Evolutionary conservation across 2,797 vertebrate genomes (phyloP).

Genomic region (Zalophus californianus): DNA sequence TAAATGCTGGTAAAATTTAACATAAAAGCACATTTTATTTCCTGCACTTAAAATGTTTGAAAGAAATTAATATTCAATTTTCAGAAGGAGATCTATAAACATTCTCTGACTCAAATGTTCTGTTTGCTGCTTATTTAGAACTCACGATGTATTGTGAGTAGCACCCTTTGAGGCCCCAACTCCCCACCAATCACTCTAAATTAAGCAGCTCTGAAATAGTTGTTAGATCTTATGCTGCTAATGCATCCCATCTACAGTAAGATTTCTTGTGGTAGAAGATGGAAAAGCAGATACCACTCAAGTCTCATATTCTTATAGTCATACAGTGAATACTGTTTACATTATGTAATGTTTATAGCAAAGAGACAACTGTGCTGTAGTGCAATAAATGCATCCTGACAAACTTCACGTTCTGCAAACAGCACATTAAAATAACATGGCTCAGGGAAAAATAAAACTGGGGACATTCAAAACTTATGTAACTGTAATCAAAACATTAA

Average conservation of each 20-base stretch:
- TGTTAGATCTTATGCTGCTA: neutral
- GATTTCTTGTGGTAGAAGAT: neutral
- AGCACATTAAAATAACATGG: neutral
- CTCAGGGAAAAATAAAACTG: neutral
- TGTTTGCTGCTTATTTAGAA: conserved; percentile 5
- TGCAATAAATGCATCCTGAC: neutral
- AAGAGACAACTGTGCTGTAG: neutral
- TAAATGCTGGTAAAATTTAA: conserved; percentile 10
- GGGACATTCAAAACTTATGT: neutral
- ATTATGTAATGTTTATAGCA: neutral
- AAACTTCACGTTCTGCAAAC: neutral
- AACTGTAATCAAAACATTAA: neutral
- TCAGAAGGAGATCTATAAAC: neutral
- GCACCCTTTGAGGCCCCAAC: neutral
- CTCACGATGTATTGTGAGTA: neutral
- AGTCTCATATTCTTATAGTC: neutral
- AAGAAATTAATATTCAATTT: conserved; percentile 1
- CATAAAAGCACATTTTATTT: neutral
- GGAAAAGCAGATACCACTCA: neutral
- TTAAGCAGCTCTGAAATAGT: conserved; percentile 9
- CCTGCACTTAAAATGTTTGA: conserved; percentile 21
- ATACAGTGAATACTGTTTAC: neutral
- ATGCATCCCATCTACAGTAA: neutral
- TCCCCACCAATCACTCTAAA: conserved; percentile 9
- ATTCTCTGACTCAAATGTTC: neutral